Base-by-base conservation (phyloP, 2,797 vertebrate species). In the Cacajao melanocephalus region DNA sequence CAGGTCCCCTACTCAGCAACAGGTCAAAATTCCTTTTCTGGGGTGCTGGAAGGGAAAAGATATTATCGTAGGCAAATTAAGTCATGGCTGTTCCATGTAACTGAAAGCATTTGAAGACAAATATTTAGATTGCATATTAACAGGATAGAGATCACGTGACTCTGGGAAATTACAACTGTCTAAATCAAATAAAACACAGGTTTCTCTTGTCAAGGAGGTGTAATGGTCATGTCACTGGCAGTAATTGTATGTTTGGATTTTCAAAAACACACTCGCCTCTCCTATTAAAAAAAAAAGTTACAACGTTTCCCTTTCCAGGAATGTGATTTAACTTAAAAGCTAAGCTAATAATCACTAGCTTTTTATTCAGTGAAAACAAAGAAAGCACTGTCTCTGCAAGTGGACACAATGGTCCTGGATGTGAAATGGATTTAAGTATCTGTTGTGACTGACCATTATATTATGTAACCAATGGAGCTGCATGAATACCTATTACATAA, bases 281-380 rank as follows among this genome's bases (percentile, higher is more conserved):
- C 75, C 61, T 39, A 36, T 73, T 94, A 79, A 81, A 57, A 83
- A 76, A 61, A 79, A 83, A 90, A 9, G 46, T 50, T 94, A 78
- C n/a, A 97, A 91, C 96, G 96, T 92, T 94, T 80, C 72, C 96
- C 78, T 92, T 97, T 98, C 89, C 97, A 98, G 97, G 97, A 98
- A 98, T 73, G 84, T 78, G 97, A 97, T 98, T 97, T 93, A 96
- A 98, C 88, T 96, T 98, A 93, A 96, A 88, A 97, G 93, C 94
- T 90, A 73, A 97, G 73, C 83, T 98, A 98, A 98, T 98, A 94
- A 95, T 96, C 97, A 96, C 86, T 97, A 96, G 98, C 97, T 96
- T 86, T 72, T 88, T 96, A 86, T 57, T 97, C 88, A 72, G 48
- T 1, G 52, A 48, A 96, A 97, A 98, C 95, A 98, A 98, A 98